Evolutionary conservation across 2,888 invertebrate genomes (phyloP).

Genomic region (Erynnis tages): DNA sequence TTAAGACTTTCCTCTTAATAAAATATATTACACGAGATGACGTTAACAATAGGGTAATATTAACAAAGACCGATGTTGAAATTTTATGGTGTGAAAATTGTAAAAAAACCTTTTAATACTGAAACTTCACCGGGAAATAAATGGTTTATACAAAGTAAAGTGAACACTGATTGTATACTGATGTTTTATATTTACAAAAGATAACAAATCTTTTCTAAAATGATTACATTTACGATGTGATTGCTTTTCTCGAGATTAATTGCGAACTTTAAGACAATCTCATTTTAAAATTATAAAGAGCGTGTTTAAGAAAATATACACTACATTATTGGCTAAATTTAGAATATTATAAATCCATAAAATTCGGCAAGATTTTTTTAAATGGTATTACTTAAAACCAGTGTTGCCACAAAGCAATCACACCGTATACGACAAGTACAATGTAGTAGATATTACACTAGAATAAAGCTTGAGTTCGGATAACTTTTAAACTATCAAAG

Average conservation of each 20-base stretch:
- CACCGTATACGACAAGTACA: constrained; percentile 45
- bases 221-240: constrained; percentile 47
- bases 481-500: constrained; percentile 58
- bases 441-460: constrained; percentile 60
- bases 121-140: constrained; percentile 57
- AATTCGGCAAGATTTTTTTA: constrained; percentile 6
- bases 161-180: constrained; percentile 23
- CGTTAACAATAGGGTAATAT: constrained; percentile 68
- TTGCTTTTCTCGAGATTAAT: constrained; percentile 34
- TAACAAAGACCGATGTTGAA: constrained; percentile 62
- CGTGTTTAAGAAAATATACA: constrained; percentile 15
- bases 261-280: neutral
- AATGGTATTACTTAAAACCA: constrained; percentile 2
- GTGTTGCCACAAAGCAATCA: constrained; percentile 38
- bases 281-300: constrained; percentile 5
- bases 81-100: constrained; percentile 35
- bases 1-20: constrained; percentile 80
- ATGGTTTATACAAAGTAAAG: constrained; percentile 58
- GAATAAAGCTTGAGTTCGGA: constrained; percentile 74
- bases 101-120: constrained; percentile 64
- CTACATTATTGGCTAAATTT: constrained; percentile 2
- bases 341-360: constrained; percentile 17
- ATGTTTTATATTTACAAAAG: constrained; percentile 68
- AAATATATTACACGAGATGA: constrained; percentile 78
- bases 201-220: constrained; percentile 58